Evolutionary conservation across 2,113 vertebrate genomes (phyloP).

Genomic region (Callithrix jacchus): DNA sequence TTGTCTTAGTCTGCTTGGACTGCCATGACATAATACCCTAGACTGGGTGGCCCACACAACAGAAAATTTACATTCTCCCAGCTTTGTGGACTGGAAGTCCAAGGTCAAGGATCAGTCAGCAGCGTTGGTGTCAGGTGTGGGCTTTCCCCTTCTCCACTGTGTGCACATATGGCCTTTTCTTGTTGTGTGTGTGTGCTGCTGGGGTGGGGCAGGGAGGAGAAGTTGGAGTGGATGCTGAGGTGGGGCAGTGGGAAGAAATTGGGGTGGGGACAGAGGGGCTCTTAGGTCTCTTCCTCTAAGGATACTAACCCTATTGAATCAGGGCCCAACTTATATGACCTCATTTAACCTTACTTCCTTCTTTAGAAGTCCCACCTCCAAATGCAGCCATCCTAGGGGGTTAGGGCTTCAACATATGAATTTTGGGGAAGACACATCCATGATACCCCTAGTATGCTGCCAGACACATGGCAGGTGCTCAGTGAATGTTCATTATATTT

Average conservation of each 20-base stretch:
- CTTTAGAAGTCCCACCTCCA: neutral
- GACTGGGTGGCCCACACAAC: neutral
- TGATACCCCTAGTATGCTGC: neutral
- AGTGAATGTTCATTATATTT: neutral
- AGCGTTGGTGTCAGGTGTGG: neutral
- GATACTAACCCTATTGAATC: neutral
- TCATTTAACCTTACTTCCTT: neutral
- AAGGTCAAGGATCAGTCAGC: neutral
- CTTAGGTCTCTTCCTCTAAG: neutral
- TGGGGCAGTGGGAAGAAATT: too few species aligned
- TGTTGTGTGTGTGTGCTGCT: neutral
- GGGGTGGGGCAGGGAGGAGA: neutral
- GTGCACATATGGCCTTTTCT: neutral
- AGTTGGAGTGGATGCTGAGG: neutral
- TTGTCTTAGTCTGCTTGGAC: neutral
- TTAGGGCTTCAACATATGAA: neutral
- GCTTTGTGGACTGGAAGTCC: neutral
- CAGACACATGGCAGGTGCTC: neutral
- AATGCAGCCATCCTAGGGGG: neutral
- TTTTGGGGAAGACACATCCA: neutral
- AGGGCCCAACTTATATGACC: neutral
- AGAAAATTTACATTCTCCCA: neutral
- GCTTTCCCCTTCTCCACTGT: neutral
- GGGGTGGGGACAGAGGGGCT: neutral
- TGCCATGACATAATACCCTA: rapidly evolving